phyloP scores from a whole-genome alignment of 2,113 vertebrate species.

The Bambusicola thoracicus region DNA sequence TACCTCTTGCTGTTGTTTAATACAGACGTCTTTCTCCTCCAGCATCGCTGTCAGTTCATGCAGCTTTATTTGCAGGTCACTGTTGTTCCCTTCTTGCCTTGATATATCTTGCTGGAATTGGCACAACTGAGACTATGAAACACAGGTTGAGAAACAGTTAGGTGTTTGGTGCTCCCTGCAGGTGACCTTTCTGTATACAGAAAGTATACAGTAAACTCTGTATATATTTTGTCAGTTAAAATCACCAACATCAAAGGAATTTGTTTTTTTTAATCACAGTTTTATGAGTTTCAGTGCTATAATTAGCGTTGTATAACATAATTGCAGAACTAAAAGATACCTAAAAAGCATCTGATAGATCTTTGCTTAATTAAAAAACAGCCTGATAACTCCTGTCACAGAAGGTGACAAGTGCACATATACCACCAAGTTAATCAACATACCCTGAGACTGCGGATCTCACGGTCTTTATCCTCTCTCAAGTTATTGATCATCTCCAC shows the following conservation, averaged over 20 bases:
- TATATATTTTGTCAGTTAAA: neutral
- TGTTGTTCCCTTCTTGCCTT: constrained; percentile 77
- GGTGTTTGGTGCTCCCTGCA: neutral
- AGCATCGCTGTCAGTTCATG: constrained; percentile 83
- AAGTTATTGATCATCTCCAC: constrained; percentile 86
- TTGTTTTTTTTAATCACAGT: neutral
- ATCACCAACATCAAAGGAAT: neutral
- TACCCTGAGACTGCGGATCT: constrained; percentile 88
- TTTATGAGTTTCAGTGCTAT: neutral
- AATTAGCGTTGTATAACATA: fast-evolving
- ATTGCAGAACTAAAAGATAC: neutral
- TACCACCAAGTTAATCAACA: neutral
- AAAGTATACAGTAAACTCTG: fast-evolving
- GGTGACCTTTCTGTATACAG: fast-evolving
- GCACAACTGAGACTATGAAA: constrained; percentile 82
- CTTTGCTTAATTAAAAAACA: too few species aligned
- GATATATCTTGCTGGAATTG: constrained; percentile 84
- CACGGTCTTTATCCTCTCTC: constrained; percentile 87
- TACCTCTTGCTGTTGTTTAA: constrained; percentile 89
- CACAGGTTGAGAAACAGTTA: fast-evolving
- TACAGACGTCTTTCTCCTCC: constrained; percentile 86
- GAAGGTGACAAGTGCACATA: fast-evolving
- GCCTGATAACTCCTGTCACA: fast-evolving
- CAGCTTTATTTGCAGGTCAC: constrained; percentile 86
- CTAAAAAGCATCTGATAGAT: fast-evolving